Percentiles rank a stretch among this genome's conserved stretches.
These are phyloP conservation scores for Amphimallon solstitiale DNA, from an alignment of 2,888 invertebrate species.

Conservation along the genomic window DNA sequence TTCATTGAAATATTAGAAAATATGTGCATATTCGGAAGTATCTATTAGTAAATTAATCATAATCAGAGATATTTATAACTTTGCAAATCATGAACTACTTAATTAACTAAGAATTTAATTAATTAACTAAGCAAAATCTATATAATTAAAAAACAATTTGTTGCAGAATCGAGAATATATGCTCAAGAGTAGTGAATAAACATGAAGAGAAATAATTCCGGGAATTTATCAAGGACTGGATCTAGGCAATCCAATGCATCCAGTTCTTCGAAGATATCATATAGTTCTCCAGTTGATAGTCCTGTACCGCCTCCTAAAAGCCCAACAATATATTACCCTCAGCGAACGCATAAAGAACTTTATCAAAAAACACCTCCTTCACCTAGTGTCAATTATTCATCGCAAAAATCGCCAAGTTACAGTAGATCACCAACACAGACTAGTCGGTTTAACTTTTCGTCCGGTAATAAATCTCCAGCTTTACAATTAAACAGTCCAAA, in stretches of 20 bases:
- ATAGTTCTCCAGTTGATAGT: conserved; percentile 55
- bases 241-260: conserved; percentile 49
- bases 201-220: conserved; percentile 40
- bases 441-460: conserved; percentile 38
- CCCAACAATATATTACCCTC: conserved; percentile 53
- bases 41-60: too few relatives aligned
- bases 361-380: conserved; percentile 34
- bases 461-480: conserved; percentile 51
- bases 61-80: too few relatives aligned
- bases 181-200: not conserved
- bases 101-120: too few relatives aligned
- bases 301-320: conserved; percentile 52
- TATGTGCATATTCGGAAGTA: too few relatives aligned
- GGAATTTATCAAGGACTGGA: conserved; percentile 55
- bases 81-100: too few relatives aligned
- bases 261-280: conserved; percentile 55
- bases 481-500: conserved; percentile 55
- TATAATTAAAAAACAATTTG: not conserved
- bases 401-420: conserved; percentile 52
- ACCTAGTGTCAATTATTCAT: conserved; percentile 42
- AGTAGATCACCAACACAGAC: conserved; percentile 46
- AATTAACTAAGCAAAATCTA: too few relatives aligned
- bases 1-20: too few relatives aligned
- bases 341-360: conserved; percentile 23
- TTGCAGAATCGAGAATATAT: not conserved